Conservation (phyloP, 2,888 invertebrate genomes). For the Amiota communis region DNA sequence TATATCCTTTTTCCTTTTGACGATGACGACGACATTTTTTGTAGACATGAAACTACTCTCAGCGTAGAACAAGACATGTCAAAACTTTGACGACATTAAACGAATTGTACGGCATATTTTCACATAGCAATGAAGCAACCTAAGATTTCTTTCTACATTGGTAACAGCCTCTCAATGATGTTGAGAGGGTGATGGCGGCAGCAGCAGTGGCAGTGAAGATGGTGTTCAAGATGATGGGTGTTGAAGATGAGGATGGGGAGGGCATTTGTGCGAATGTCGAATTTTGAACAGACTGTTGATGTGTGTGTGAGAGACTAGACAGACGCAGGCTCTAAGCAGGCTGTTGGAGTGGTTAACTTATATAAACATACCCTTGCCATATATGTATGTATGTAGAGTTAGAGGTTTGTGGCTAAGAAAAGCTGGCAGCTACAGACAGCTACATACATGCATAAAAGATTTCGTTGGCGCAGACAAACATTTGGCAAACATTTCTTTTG, state of each 20-base stretch:
- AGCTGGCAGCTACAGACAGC: slow-evolving; percentile 38
- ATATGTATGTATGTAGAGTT: background rate
- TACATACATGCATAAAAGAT: slow-evolving; percentile 40
- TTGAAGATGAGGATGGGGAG: background rate
- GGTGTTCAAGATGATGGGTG: background rate
- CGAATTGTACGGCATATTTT: slow-evolving; percentile 35
- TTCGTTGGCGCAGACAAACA: slow-evolving; percentile 34
- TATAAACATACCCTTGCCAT: background rate
- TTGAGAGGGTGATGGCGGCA: background rate
- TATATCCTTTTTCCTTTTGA: slow-evolving; percentile 14
- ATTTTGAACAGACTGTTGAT: slow-evolving; percentile 18
- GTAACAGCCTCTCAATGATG: background rate
- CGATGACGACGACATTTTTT: slow-evolving; percentile 18
- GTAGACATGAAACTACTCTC: slow-evolving; percentile 69
- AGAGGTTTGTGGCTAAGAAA: slow-evolving; percentile 30
- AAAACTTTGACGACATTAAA: slow-evolving; percentile 66
- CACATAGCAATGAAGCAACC: slow-evolving; percentile 20
- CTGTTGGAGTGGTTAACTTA: slow-evolving; percentile 1
- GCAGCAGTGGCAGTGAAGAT: slow-evolving; percentile 1
- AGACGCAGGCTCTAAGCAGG: slow-evolving; percentile 18
- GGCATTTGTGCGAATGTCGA: slow-evolving; percentile 28
- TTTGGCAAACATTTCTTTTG: slow-evolving; percentile 44
- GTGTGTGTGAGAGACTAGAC: background rate
- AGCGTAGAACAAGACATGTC: slow-evolving; percentile 65
- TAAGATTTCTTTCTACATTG: slow-evolving; percentile 15